Base-by-base conservation (phyloP, 2,888 invertebrate species). In the Hirtodrosophila histrioides region DNA sequence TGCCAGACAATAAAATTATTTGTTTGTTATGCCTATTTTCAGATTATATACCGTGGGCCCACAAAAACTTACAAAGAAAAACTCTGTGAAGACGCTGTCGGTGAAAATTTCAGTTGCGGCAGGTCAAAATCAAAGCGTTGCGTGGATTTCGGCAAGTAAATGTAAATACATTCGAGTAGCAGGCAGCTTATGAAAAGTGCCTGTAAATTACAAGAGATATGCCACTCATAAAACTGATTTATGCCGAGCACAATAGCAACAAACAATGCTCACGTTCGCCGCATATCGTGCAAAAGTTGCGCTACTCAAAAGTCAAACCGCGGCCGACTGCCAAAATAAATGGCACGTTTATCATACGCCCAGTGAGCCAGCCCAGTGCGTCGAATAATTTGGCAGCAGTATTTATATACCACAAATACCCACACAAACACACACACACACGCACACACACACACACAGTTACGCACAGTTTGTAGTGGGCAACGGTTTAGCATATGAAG, bases 311-410 rank as follows among this genome's bases (percentile, higher is more conserved):
- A 78, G 66, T 71, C 67, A 66, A 75, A 51, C 55, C 58, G 57
- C 61, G 57, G 57, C 56, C 62, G 71, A 72, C 50, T 67, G 80
- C 72, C 80, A 70, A 70, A 85, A 85, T 87, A 82, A 87, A 82
- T 82, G 82, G 82, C 82, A 82, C 82, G 82, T 87, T 82, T 87
- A 87, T 82, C 82, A 82, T 85, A 81, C 82, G 87, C 85, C 88
- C 82, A 68, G 81, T 86, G 70, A 46, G 81, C 87, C 87, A 50
- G 81, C 87, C 87, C 82, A 71, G 82, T 81, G 78, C 68, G 85
- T 70, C 58, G 58, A 70, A 55, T 85, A 85, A 75, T 64, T 87
- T 78, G 87, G 88, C 87, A 87, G 85, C 66, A 31, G 68, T 78
- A 81, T 86, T 82, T 86, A 82, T 82, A 68, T 80, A 87, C 76